These are phyloP conservation scores for Erpetoichthys calabaricus DNA, from an alignment of 2,797 vertebrate genomes.

Conservation along the genomic window DNA sequence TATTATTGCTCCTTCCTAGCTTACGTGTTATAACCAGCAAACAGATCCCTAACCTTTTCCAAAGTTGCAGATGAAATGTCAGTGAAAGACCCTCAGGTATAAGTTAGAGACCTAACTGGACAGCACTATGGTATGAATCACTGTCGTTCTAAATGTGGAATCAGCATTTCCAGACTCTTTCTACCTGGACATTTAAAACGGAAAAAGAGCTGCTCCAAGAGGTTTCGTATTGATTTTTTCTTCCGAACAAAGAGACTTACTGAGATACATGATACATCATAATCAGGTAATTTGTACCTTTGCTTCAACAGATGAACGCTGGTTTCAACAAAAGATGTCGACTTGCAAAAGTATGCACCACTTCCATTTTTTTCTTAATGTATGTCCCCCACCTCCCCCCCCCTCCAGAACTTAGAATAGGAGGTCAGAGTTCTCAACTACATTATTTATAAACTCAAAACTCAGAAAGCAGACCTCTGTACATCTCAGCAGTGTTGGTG, in stretches of 20 bases:
- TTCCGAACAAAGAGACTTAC: slow-evolving; percentile 61
- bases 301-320: slow-evolving; percentile 45
- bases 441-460: background rate
- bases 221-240: slow-evolving; percentile 57
- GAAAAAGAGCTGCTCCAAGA: slow-evolving; percentile 31
- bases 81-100: slow-evolving; percentile 36
- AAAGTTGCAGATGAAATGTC: slow-evolving; percentile 35
- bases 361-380: slow-evolving; percentile 11
- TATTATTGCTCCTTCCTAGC: slow-evolving; percentile 23
- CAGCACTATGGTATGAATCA: slow-evolving; percentile 45
- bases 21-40: slow-evolving; percentile 23
- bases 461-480: too few species aligned
- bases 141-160: slow-evolving; percentile 51
- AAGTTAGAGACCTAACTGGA: slow-evolving; percentile 26
- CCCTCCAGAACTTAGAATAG: background rate
- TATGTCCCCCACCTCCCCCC: background rate
- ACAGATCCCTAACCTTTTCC: slow-evolving; percentile 26
- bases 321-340: slow-evolving; percentile 30
- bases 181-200: slow-evolving; percentile 26
- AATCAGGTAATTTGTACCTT: slow-evolving; percentile 70
- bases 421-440: background rate
- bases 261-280: slow-evolving; percentile 68
- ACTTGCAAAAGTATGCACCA: slow-evolving; percentile 30
- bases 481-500: too few species aligned
- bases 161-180: slow-evolving; percentile 49